Evolutionary conservation across 1,140 invertebrate genomes (phyloP).

Genomic region (Homalodisca vitripennis): DNA sequence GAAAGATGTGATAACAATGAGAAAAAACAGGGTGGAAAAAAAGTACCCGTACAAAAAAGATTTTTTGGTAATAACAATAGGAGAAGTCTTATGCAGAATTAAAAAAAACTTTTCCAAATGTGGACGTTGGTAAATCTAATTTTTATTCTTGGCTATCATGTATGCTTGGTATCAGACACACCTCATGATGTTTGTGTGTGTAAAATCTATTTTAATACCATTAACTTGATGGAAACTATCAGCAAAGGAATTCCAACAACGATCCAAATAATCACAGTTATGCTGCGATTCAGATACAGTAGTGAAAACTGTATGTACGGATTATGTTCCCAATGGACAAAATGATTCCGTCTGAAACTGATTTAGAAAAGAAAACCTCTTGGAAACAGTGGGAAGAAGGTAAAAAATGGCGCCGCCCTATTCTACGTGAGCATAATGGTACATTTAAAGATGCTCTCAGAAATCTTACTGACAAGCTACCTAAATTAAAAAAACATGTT

Average conservation of each 20-base stretch:
- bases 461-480: neutral
- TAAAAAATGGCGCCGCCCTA: neutral
- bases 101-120: neutral
- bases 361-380: neutral
- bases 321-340: neutral
- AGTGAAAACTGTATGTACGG: neutral
- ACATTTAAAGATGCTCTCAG: neutral
- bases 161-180: neutral
- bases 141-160: neutral
- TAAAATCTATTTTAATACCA: neutral
- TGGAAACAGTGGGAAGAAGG: conserved; percentile 12
- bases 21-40: no score
- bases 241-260: neutral
- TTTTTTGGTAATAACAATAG: no score
- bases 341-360: neutral
- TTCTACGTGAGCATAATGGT: neutral
- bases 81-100: conserved; percentile 9
- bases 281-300: neutral
- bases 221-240: neutral
- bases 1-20: no score
- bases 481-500: neutral
- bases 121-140: neutral
- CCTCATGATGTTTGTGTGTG: conserved; percentile 13
- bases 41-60: no score
- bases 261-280: neutral